These are phyloP conservation scores for Neostethus bicornis DNA, from an alignment of 2,797 vertebrate genomes.

Conservation along the genomic window DNA sequence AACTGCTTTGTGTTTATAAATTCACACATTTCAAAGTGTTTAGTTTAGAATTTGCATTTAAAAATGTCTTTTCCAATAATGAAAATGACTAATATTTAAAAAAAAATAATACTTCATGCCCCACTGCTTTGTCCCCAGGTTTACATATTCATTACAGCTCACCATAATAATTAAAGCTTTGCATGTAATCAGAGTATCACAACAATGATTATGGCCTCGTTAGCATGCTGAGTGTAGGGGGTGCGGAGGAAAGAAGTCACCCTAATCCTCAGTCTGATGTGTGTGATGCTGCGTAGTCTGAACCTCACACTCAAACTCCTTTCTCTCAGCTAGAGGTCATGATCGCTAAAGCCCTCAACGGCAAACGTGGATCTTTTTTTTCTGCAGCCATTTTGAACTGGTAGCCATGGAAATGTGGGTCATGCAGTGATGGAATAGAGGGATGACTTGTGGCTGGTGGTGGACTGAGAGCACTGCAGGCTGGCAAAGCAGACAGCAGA, in stretches of 20 bases:
- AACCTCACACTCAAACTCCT: constrained; percentile 42
- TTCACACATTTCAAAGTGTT: not conserved
- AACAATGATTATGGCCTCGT: constrained; percentile 73
- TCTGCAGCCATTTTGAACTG: constrained; percentile 70
- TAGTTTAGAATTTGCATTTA: not conserved
- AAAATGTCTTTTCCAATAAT: not conserved
- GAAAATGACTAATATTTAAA: constrained; percentile 1
- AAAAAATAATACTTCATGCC: constrained; percentile 29
- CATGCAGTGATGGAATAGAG: constrained; percentile 66
- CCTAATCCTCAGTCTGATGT: constrained; percentile 65
- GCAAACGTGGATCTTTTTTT: constrained; percentile 26
- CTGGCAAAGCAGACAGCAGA: constrained; percentile 46
- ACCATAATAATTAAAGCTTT: constrained; percentile 61
- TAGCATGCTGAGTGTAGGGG: constrained; percentile 38
- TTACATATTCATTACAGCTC: constrained; percentile 58
- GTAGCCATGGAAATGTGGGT: constrained; percentile 80
- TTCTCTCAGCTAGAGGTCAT: constrained; percentile 42
- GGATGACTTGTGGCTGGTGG: constrained; percentile 64
- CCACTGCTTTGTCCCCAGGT: constrained; percentile 46
- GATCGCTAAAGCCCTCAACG: constrained; percentile 16
- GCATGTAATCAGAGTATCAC: constrained; percentile 69
- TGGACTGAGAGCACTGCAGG: constrained; percentile 62
- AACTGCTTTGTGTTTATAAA: not conserved
- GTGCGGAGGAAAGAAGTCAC: constrained; percentile 47
- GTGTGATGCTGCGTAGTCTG: constrained; percentile 8